phyloP scores from a whole-genome alignment of 2,888 invertebrate species.

The Tetrapedia diversipes region DNA sequence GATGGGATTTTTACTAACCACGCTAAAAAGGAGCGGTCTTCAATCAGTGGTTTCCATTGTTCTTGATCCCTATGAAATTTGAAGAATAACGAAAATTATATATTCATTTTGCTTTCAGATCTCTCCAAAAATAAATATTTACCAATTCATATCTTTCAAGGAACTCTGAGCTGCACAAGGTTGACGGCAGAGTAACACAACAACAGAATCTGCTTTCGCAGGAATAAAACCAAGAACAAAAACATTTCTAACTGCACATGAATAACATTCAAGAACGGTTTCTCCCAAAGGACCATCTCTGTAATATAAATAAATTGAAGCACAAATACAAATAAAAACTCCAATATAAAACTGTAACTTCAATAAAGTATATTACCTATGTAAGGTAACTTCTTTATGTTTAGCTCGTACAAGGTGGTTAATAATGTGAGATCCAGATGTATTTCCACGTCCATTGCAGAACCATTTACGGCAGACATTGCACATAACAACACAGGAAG shows the following conservation, averaged over 20 bases:
- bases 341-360: not conserved
- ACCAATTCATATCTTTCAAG: constrained; percentile 99
- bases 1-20: constrained; percentile 99
- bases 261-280: constrained; percentile 98
- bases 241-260: constrained; percentile 98
- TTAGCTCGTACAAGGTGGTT: constrained; percentile 99
- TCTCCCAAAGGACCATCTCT: constrained; percentile 98
- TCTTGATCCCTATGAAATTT: constrained; percentile 91
- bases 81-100: not conserved
- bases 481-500: constrained; percentile 98
- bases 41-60: constrained; percentile 99
- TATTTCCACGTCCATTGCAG: constrained; percentile 99
- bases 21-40: constrained; percentile 96
- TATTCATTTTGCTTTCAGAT: not conserved
- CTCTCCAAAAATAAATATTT: constrained; percentile 59
- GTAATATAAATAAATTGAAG: constrained; percentile 20
- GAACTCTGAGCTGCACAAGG: constrained; percentile 99
- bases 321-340: not conserved
- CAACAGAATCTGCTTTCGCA: constrained; percentile 99
- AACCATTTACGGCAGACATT: constrained; percentile 99
- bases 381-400: constrained; percentile 99
- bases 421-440: constrained; percentile 99
- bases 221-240: constrained; percentile 99
- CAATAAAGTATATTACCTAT: constrained; percentile 83
- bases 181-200: constrained; percentile 97